These are phyloP conservation scores for Manis javanica DNA, from an alignment of 2,797 vertebrate species.

Conservation along the genomic window DNA sequence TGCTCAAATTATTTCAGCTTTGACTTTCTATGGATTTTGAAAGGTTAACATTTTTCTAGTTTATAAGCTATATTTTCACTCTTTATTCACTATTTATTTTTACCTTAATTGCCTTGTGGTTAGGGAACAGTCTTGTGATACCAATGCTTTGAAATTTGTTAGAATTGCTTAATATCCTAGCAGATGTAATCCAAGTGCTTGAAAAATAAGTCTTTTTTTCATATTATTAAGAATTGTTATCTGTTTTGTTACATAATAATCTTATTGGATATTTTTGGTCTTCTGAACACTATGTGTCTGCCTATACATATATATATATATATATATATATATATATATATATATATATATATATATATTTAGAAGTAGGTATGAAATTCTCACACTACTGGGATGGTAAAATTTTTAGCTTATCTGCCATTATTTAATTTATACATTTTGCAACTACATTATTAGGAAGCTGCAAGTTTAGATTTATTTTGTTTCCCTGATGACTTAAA, in stretches of 20 bases:
- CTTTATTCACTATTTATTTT: not conserved
- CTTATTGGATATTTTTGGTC: not conserved
- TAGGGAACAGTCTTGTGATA: not conserved
- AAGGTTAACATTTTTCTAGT: not conserved
- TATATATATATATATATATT: not conserved
- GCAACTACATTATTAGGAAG: not conserved
- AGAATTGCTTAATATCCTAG: not conserved
- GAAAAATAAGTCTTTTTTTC: not conserved
- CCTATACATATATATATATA: too few species aligned
- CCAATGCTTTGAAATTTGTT: not conserved
- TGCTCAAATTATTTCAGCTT: not conserved
- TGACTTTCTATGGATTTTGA: not conserved
- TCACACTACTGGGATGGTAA: not conserved
- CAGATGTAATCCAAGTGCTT: not conserved
- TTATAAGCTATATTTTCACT: not conserved
- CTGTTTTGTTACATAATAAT: not conserved
- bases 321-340: too few species aligned
- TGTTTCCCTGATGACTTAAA: not conserved
- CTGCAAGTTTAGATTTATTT: not conserved
- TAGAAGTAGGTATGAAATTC: not conserved
- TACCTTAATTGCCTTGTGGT: not conserved
- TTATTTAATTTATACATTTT: constrained; percentile 6
- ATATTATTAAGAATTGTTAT: not conserved
- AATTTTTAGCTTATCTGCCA: not conserved
- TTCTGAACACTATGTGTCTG: not conserved